Conservation (phyloP, 1,140 invertebrate species). For the Drosophila pruinosa region DNA sequence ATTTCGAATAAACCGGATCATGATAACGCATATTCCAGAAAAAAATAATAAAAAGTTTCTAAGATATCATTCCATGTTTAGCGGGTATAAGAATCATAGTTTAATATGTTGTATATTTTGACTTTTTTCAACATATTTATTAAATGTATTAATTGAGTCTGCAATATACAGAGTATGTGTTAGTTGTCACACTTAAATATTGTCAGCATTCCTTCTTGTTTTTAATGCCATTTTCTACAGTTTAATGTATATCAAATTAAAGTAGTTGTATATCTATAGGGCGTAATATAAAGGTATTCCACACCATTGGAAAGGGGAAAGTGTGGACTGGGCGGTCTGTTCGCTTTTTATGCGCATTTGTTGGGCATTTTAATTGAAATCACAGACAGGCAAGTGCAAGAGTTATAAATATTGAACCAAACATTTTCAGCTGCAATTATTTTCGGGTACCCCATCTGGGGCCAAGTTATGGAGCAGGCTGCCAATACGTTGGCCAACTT, state of each 20-base stretch:
- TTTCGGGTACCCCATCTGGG: constrained; percentile 14
- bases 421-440: constrained; percentile 62
- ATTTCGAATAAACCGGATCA: too few species aligned
- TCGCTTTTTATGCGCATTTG: constrained; percentile 53
- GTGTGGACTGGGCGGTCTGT: background rate
- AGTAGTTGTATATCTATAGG: constrained; percentile 30
- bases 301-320: background rate
- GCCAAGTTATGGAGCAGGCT: constrained; percentile 60
- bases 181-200: background rate
- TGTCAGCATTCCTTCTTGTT: background rate
- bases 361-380: constrained; percentile 74
- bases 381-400: constrained; percentile 47
- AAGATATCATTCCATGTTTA: too few species aligned
- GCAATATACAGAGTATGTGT: background rate
- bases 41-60: too few species aligned
- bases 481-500: constrained; percentile 67
- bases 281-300: constrained; percentile 9
- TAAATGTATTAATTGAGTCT: background rate
- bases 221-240: constrained; percentile 50
- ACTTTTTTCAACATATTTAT: background rate
- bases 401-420: constrained; percentile 57
- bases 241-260: constrained; percentile 44
- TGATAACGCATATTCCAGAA: too few species aligned
- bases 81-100: too few species aligned
- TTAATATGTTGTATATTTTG: background rate